Evolutionary conservation across 2,113 vertebrate species (phyloP), one percentile per base, ranked within the genome.

Genomic region (Corythornis madagascariensis): DNA sequence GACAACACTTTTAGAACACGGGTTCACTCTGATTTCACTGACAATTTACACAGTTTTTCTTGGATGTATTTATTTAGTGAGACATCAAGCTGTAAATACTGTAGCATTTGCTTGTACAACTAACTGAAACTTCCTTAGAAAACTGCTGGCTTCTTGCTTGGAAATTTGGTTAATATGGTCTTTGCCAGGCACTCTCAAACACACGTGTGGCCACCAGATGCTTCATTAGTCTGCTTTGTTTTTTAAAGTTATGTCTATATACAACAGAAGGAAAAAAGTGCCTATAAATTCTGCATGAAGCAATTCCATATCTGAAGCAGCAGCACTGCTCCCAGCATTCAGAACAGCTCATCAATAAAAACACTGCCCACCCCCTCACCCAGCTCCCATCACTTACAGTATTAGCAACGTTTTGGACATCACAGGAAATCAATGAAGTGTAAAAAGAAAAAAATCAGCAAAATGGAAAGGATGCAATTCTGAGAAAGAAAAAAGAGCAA

Each of bases 331-430:
- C 57, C 60, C 9, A 20, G 69, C 9, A 55, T 91, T 45, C 76
- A 86, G 80, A 88, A 28, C 8, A 63, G 84, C 33, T 89, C 29
- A 55, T 40, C 74, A 92, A 70, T 52, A 92, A 94, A 66, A 93
- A 74, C 14, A 25, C 6, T 6, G 19, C 48, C 48, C 48, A 24
- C 48, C 11, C 22, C 38, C 22, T 57, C 57, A 9, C 31, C 6
- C 6, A 81, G 83, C 74, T 61, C 12, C 50, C 83, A 80, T 47
- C 22, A 76, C 25, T 74, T 47, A 55, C 14, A 69, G 33, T 63
- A 89, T 16, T 59, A 55, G 29, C 77, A 35, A 57, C 75, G 14
- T 72, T 91, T 76, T 88, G 66, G 56, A 66, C 28, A 56, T 33
- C 16, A 42, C 20, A 20, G 13, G 33, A 84, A 57, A 88, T 90